phyloP scores from a whole-genome alignment of 2,797 vertebrate genomes.

The Trachops cirrhosus region DNA sequence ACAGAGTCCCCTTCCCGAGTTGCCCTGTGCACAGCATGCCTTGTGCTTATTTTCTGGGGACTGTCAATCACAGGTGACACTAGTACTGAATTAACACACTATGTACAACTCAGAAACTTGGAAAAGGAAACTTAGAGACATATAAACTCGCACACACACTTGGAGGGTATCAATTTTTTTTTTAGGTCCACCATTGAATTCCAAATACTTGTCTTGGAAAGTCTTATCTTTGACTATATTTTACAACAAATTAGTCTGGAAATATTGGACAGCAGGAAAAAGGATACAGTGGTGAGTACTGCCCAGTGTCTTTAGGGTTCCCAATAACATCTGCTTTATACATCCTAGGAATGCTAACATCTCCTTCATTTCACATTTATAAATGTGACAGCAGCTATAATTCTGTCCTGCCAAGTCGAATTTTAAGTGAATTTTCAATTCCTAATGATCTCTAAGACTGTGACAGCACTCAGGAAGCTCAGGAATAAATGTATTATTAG shows the following conservation, averaged over 20 bases:
- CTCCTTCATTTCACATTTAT: background rate
- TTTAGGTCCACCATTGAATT: background rate
- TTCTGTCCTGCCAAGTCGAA: background rate
- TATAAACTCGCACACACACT: background rate
- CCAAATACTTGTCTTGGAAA: background rate
- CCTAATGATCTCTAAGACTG: background rate
- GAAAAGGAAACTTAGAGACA: background rate
- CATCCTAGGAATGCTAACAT: background rate
- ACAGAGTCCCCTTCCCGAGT: background rate
- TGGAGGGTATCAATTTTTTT: background rate
- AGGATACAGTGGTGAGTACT: background rate
- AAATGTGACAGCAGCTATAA: background rate
- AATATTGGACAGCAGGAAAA: background rate
- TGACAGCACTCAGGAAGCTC: background rate
- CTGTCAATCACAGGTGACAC: background rate
- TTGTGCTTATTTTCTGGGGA: background rate
- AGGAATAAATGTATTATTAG: background rate
- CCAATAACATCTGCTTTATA: background rate
- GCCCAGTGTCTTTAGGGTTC: fast-evolving
- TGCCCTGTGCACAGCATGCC: background rate
- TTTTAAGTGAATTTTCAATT: conserved; percentile 8
- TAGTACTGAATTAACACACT: background rate
- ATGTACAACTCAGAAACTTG: background rate
- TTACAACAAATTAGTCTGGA: background rate
- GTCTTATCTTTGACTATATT: background rate